Evolutionary conservation across 2,797 vertebrate genomes (phyloP).

Genomic region (Sebastes melanostomus): DNA sequence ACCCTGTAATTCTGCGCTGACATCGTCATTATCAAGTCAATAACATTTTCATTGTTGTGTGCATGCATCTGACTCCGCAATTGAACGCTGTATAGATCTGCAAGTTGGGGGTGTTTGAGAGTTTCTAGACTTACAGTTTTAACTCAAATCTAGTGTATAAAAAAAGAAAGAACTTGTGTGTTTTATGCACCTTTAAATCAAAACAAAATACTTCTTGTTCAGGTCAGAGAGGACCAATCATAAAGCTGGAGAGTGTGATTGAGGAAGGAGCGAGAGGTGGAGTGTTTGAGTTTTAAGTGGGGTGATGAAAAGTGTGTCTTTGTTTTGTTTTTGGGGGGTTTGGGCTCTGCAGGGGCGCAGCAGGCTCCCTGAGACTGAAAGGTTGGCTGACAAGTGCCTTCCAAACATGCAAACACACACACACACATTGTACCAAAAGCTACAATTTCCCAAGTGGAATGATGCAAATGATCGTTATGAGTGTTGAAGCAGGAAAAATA

Average conservation of each 20-base stretch:
- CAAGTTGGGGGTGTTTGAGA: conserved; percentile 27
- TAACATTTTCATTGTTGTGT: conserved; percentile 47
- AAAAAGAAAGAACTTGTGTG: background rate
- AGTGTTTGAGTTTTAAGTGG: conserved; percentile 66
- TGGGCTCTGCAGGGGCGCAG: conserved; percentile 57
- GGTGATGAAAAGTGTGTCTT: conserved; percentile 70
- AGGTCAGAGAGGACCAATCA: conserved; percentile 67
- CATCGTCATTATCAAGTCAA: conserved; percentile 71
- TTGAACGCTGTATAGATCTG: conserved; percentile 34
- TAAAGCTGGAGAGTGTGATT: conserved; percentile 47
- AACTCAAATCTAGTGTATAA: conserved; percentile 16
- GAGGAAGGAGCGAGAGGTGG: conserved; percentile 34
- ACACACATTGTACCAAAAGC: conserved; percentile 25
- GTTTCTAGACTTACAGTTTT: conserved; percentile 5
- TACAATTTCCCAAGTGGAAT: conserved; percentile 37
- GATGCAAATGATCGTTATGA: conserved; percentile 57
- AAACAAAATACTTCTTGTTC: conserved; percentile 48
- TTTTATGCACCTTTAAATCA: conserved; percentile 44
- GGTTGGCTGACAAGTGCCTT: conserved; percentile 69
- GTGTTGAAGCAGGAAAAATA: conserved; percentile 24
- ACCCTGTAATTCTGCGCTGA: conserved; percentile 67
- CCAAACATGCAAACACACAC: conserved; percentile 20
- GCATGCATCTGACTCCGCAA: conserved; percentile 22
- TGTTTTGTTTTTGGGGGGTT: conserved; percentile 22
- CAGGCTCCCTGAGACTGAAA: conserved; percentile 61